Evolutionary conservation across 2,888 invertebrate species (phyloP).

Genomic region (Anaspis maculata): DNA sequence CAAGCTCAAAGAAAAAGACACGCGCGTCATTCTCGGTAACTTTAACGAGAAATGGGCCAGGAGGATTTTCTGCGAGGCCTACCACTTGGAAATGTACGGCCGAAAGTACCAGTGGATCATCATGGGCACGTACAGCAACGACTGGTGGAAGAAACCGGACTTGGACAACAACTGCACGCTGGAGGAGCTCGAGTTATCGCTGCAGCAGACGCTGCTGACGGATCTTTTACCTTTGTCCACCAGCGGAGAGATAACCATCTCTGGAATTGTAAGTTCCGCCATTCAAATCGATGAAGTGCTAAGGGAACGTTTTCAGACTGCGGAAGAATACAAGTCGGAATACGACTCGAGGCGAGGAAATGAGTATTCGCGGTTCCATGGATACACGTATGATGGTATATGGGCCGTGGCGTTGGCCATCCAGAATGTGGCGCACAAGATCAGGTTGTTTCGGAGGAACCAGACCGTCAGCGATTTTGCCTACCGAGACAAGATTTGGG

Average conservation of each 20-base stretch:
- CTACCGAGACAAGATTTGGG: constrained; percentile 82
- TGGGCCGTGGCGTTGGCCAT: constrained; percentile 97
- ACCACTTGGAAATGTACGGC: constrained; percentile 80
- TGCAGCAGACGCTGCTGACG: constrained; percentile 83
- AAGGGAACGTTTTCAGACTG: constrained; percentile 55
- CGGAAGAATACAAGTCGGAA: constrained; percentile 77
- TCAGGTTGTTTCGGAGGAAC: constrained; percentile 61
- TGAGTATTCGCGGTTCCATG: constrained; percentile 91
- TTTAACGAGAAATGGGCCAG: constrained; percentile 93
- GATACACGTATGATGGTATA: constrained; percentile 97
- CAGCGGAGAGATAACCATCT: constrained; percentile 77
- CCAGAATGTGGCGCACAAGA: constrained; percentile 75
- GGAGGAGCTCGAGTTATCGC: constrained; percentile 65
- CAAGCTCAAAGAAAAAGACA: constrained; percentile 83
- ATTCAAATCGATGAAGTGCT: not conserved
- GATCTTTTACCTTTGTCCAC: constrained; percentile 82
- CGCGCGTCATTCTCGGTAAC: constrained; percentile 87
- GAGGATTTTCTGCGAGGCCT: constrained; percentile 81
- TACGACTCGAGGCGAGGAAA: constrained; percentile 72
- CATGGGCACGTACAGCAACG: constrained; percentile 74
- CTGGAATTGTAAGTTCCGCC: constrained; percentile 69
- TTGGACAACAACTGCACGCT: constrained; percentile 58
- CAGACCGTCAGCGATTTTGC: constrained; percentile 74
- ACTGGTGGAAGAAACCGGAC: constrained; percentile 61
- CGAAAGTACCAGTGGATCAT: constrained; percentile 93